Percentiles rank a stretch among this genome's conserved stretches.
These are phyloP conservation scores for Gasteruption jaculator DNA, from an alignment of 2,888 invertebrate species.

Conservation along the genomic window DNA sequence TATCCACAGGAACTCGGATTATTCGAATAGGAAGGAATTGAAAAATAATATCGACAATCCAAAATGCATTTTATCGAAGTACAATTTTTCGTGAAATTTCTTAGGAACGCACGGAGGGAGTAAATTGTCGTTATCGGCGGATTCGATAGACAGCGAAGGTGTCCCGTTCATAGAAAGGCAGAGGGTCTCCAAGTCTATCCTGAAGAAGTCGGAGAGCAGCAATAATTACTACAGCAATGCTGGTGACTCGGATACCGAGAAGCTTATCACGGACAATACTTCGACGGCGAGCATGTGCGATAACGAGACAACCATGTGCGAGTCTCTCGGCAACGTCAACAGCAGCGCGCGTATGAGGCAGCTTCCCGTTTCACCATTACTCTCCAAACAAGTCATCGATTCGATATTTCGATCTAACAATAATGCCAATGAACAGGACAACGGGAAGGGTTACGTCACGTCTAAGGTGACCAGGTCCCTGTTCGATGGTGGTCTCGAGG, in stretches of 20 bases:
- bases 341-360: slow-evolving; percentile 26
- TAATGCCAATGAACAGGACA: slow-evolving; percentile 29
- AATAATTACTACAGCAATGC: slow-evolving; percentile 49
- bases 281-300: slow-evolving; percentile 59
- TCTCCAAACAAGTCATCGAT: slow-evolving; percentile 37
- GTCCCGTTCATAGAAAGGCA: slow-evolving; percentile 64
- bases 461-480: slow-evolving; percentile 32
- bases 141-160: slow-evolving; percentile 63
- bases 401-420: slow-evolving; percentile 41
- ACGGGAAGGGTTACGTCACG: slow-evolving; percentile 28
- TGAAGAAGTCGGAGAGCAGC: slow-evolving; percentile 70
- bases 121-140: slow-evolving; percentile 66
- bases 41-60: too few species aligned
- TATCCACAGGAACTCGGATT: too few species aligned
- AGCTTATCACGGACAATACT: slow-evolving; percentile 65
- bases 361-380: slow-evolving; percentile 32
- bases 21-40: too few species aligned
- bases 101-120: slow-evolving; percentile 54
- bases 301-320: slow-evolving; percentile 47
- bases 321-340: slow-evolving; percentile 33
- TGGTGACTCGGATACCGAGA: slow-evolving; percentile 71
- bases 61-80: too few species aligned
- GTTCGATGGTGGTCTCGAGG: slow-evolving; percentile 37
- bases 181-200: slow-evolving; percentile 69
- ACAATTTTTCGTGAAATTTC: too few species aligned